A percentile compares a stretch with the other conserved stretches of the same genome.
phyloP scores from a whole-genome alignment of 2,888 invertebrate genomes.

The Zygaena filipendulae region DNA sequence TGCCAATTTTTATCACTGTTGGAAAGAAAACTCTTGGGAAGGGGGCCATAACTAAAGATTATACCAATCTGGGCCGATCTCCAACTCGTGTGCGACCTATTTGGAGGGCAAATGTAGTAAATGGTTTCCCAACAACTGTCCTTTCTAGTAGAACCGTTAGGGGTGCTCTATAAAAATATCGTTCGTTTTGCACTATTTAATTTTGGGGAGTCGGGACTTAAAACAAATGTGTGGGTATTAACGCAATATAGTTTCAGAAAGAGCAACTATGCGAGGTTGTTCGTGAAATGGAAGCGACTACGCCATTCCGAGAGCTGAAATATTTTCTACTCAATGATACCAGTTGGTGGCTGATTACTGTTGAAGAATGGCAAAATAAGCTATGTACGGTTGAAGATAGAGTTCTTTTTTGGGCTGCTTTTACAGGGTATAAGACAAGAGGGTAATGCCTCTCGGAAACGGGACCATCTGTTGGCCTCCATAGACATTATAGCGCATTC shows the following conservation, averaged over 20 bases:
- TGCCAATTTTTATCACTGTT: too few species aligned
- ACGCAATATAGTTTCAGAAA: too few species aligned
- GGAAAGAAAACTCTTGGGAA: too few species aligned
- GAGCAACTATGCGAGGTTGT: too few species aligned
- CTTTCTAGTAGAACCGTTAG: too few species aligned
- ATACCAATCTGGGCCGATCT: slow-evolving; percentile 41
- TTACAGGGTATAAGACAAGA: slow-evolving; percentile 49
- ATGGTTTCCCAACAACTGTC: too few species aligned
- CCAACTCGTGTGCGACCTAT: slow-evolving; percentile 34
- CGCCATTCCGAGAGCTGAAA: too few species aligned
- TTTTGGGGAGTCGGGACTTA: too few species aligned
- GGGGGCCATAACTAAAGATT: slow-evolving; percentile 42
- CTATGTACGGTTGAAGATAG: slow-evolving; percentile 19
- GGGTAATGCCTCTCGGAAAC: slow-evolving; percentile 46
- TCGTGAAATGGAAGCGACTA: too few species aligned
- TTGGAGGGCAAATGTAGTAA: slow-evolving; percentile 34
- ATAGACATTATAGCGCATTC: slow-evolving; percentile 47
- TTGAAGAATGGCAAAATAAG: slow-evolving; percentile 18
- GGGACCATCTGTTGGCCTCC: slow-evolving; percentile 54
- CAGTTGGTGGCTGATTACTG: slow-evolving; percentile 30
- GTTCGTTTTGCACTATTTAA: slow-evolving; percentile 4
- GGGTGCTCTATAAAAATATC: slow-evolving; percentile 6
- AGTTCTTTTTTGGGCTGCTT: slow-evolving; percentile 23
- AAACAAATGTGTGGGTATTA: too few species aligned
- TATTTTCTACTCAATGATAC: too few species aligned